Evolutionary conservation across 2,888 invertebrate species (phyloP), one percentile per base, ranked within the genome.

Genomic region (Dexiosoma caninum): DNA sequence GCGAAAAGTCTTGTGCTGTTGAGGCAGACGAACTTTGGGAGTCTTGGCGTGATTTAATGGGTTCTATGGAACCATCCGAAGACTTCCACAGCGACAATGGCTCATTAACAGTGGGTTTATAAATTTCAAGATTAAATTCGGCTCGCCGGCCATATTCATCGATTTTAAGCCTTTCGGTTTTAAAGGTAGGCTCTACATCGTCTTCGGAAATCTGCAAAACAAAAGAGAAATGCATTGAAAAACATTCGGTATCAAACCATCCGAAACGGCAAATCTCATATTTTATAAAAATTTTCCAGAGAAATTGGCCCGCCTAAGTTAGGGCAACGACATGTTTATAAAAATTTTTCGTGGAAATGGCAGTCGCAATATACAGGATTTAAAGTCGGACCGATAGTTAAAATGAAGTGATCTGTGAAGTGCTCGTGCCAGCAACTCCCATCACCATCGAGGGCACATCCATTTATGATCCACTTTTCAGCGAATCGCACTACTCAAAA

Each of bases 81-180:
- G 90, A 86, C n/a, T 86, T 87, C 90, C 90, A 90, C 1, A 87
- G 71, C 30, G 87, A 88, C 70, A 93, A 89, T 0, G 86, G 85
- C 83, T 92, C 92, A 82, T 87, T 86, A 0, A 86, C 84, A 0
- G 88, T 88, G 1, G 89, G 89, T 37, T 88, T 88, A 69, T 85
- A 93, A 91, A 86, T 93, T 92, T 79, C 92, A 90, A 83, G 91
- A 91, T 85, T 92, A 91, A 78, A 89, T 14, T 86, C 82, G 0
- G 84, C 86, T 44, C 95, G 91, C 84, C 94, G 93, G 0, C 97
- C 97, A 9, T 90, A 86, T 64, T 89, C 86, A 74, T 89, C 85
- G 10, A 90, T 85, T 78, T 86, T 84, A 79, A 90, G 85, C 87
- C 90, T 95, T 93, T 88, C 94, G 90, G 87, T 95, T 91, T 89